Base-by-base conservation (phyloP, 2,888 invertebrate genomes). In the Diadegma fenestrale region DNA sequence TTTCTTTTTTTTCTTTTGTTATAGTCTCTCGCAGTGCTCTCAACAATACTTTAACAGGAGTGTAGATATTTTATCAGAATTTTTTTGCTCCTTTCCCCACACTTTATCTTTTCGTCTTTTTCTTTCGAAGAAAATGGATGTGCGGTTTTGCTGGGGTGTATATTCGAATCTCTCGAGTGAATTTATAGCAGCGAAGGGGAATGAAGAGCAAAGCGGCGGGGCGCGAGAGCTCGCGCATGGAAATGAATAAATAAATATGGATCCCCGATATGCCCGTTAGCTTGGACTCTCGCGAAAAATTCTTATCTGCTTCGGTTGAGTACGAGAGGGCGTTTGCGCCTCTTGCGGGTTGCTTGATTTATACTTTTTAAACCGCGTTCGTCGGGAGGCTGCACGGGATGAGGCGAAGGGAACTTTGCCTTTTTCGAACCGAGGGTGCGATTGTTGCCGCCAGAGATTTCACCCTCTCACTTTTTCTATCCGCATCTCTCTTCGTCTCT, bases 231-330 rank as follows among this genome's bases (percentile, higher is more conserved):
- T 54, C 45, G 76, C 88, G 86, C 89, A 88, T 86, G 89, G 89
- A 91, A 91, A 92, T 92, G 91, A 91, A 92, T 91, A 92, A 91
- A 92, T 90, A 85, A 85, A 85, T 85, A 85, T 85, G 82, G 82
- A 85, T 85, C 79, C 61, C 66, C 85, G 78, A 79, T 82, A 79
- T 80, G 30, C 80, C 82, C 33, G 82, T 79, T 85, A 66, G 82
- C 85, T 82, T 51, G 85, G 79, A 82, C 82, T 76, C 79, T 66
- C 79, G 76, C 72, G 71, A 79, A 79, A 81, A 81, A 85, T 81
- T 85, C 85, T 85, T 85, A 85, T 85, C 85, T 85, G 61, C 45
- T 41, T 43, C 43, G 73, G 63, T 61, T 51, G 45, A 61, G 71
- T 45, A 58, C 68, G 43, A 33, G 66, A 51, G 80, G 68, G 78